Evolutionary conservation across 2,888 invertebrate genomes (phyloP).

Genomic region (Anthoptus insignis): DNA sequence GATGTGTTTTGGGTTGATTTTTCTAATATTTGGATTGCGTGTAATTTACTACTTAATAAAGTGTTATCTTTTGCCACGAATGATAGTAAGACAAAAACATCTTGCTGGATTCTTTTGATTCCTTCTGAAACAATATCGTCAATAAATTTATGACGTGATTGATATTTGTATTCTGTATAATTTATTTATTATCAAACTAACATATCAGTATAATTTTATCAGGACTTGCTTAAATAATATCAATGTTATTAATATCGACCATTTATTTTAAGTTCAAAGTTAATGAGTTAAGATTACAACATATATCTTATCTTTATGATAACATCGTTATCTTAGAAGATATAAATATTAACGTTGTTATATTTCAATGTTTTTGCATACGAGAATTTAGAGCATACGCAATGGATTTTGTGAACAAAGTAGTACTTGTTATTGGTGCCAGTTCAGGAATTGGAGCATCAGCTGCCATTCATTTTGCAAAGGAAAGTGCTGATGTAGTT

Average conservation of each 20-base stretch:
- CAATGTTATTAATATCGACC: neutral
- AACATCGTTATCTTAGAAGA: neutral
- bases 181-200: too few relatives aligned
- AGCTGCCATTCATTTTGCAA: conserved; percentile 53
- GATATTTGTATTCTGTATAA: too few relatives aligned
- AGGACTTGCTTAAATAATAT: neutral
- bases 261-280: too few relatives aligned
- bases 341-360: neutral
- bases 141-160: too few relatives aligned
- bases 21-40: too few relatives aligned
- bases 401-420: conserved; percentile 58
- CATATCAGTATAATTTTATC: neutral
- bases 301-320: neutral
- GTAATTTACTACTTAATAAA: too few relatives aligned
- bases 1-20: too few relatives aligned
- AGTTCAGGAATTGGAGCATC: conserved; percentile 58
- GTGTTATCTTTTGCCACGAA: too few relatives aligned
- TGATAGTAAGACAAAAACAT: too few relatives aligned
- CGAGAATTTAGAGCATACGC: neutral
- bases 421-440: conserved; percentile 58
- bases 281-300: too few relatives aligned
- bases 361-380: neutral
- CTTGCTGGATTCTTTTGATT: too few relatives aligned
- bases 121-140: too few relatives aligned
- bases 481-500: conserved; percentile 54